Evolutionary conservation across 2,888 invertebrate genomes (phyloP), one percentile per base, ranked within the genome.

Genomic region (Polymixis flavicincta): DNA sequence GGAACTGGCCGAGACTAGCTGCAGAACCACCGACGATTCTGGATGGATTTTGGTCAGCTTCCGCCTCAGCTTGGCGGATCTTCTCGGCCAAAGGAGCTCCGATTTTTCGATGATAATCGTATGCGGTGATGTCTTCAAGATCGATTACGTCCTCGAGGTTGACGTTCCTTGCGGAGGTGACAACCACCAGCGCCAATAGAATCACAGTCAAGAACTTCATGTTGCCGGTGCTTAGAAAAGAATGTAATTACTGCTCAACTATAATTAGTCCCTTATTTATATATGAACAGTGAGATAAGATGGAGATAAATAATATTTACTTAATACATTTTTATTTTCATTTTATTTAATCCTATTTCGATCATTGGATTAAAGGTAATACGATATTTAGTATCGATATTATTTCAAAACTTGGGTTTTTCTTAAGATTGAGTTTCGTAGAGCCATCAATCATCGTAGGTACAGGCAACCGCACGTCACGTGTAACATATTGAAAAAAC

Each of bases 11-110:
- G 19, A 83, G 66, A 0, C 55, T 28, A 25, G 88, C 59, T 7
- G 75, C 14, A 2, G 74, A 60, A 8, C 90, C 90, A 17, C 89
- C 90, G 2, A 88, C 84, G 14, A 90, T 90, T 71, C 88, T 87
- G n/a, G 82, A 55, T 8, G 76, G 69, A 22, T 82, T n/a, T 52
- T 52, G 72, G 28, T 25, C 13, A 2, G 48, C 69, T 55, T 83
- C 81, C 66, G 85, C 85, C 52, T 81, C 81, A 28, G 74, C 81
- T 80, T 85, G 65, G 28, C 80, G 84, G 50, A 90, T 88, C 60
- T 66, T 78, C 4, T 86, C 80, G 17, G 88, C 90, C 48, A 85
- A 68, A 28, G 89, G 89, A 25, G 85, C 76, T 63, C 85, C 90
- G 55, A 85, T 42, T 78, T 80, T 88, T 42, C 67, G 54, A 42